A percentile compares a stretch with the other conserved stretches of the same genome.
phyloP scores from a whole-genome alignment of 2,113 vertebrate genomes.

The Bombycilla garrulus region DNA sequence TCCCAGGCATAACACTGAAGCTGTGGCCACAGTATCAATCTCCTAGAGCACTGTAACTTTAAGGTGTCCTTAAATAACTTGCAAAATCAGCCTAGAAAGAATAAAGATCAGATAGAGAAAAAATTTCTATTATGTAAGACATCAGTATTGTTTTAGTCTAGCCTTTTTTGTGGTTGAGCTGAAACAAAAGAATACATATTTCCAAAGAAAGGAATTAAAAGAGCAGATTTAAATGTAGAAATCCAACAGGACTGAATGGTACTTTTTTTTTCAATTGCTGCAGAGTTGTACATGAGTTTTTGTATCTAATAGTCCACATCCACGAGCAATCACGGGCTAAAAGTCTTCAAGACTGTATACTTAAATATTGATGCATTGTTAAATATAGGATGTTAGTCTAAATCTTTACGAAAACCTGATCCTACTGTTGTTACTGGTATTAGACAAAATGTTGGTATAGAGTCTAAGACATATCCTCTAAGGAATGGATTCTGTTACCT shows the following conservation, averaged over 20 bases:
- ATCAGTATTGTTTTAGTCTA: conserved; percentile 19
- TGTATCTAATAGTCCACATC: neutral
- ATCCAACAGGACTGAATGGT: neutral
- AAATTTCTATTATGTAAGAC: conserved; percentile 42
- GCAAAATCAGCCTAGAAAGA: conserved; percentile 48
- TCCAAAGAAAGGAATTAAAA: conserved; percentile 25
- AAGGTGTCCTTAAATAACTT: conserved; percentile 44
- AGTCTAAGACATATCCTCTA: neutral
- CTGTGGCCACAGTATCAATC: neutral
- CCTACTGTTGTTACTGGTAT: neutral
- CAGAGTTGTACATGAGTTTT: neutral
- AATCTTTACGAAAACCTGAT: neutral
- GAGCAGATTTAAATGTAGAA: conserved; percentile 15
- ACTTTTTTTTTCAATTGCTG: neutral
- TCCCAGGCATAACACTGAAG: neutral
- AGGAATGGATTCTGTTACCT: neutral
- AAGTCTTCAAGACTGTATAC: neutral
- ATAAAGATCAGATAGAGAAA: conserved; percentile 48
- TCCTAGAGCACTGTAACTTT: neutral
- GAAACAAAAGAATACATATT: conserved; percentile 57
- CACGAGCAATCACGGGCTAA: neutral
- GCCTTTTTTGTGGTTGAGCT: conserved; percentile 43
- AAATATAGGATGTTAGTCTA: neutral
- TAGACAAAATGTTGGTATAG: neutral
- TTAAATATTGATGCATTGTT: neutral